Conservation (phyloP, 2,888 invertebrate species). For the Dynastes maya region DNA sequence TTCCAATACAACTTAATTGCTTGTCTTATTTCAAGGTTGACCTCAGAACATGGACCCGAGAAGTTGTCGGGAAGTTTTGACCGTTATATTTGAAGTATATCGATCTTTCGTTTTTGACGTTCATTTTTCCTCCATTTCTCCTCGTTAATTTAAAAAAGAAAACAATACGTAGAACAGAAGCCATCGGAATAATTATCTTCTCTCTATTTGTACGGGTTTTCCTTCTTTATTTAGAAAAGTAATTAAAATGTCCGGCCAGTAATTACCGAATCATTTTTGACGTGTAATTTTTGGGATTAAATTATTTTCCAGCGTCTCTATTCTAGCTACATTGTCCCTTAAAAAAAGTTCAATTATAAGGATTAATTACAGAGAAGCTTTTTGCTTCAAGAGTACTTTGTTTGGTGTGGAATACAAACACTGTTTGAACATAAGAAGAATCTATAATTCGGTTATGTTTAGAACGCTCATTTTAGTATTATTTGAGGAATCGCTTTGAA, state of each 20-base stretch:
- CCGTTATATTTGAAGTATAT: conserved; percentile 33
- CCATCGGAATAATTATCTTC: background rate
- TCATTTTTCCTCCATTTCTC: conserved; percentile 2
- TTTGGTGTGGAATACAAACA: too few relatives aligned
- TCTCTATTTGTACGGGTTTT: background rate
- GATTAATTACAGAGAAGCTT: too few relatives aligned
- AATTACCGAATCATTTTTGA: background rate
- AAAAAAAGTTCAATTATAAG: too few relatives aligned
- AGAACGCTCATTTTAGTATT: too few relatives aligned
- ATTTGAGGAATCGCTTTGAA: too few relatives aligned
- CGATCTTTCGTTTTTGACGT: conserved; percentile 9
- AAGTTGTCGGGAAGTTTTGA: conserved; percentile 34
- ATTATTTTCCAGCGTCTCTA: background rate
- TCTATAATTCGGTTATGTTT: too few relatives aligned
- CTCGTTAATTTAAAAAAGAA: background rate
- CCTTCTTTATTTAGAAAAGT: background rate
- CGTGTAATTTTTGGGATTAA: background rate
- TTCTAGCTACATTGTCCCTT: background rate
- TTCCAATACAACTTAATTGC: conserved; percentile 40
- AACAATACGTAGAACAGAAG: background rate
- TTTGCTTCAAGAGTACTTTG: too few relatives aligned
- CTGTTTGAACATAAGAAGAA: too few relatives aligned
- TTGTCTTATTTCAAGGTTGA: conserved; percentile 47
- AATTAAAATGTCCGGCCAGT: background rate
- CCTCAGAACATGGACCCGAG: conserved; percentile 4